Evolutionary conservation across 2,113 vertebrate species (phyloP).

Genomic region (Notothenia coriiceps): DNA sequence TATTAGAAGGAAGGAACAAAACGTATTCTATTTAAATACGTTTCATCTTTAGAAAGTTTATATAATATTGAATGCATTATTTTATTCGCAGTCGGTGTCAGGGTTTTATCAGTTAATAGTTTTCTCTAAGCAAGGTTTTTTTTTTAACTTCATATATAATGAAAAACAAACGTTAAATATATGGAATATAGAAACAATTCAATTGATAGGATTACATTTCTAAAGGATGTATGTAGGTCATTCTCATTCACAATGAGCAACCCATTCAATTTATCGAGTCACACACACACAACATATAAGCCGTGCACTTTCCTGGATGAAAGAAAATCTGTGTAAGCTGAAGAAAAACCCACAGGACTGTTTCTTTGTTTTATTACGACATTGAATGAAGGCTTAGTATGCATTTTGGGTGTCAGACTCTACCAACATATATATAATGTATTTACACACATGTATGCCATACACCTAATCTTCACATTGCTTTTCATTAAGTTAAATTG

Average conservation of each 20-base stretch:
- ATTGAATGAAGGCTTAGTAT: conserved; percentile 19
- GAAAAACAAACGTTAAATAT: no score
- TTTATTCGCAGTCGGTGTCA: no score
- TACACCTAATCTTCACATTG: conserved; percentile 22
- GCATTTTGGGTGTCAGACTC: conserved; percentile 11
- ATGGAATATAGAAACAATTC: no score
- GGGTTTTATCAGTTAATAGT: no score
- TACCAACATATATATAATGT: background rate
- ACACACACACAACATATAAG: background rate
- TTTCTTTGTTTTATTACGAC: conserved; percentile 60
- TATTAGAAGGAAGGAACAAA: no score
- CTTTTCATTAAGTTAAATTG: conserved; percentile 5
- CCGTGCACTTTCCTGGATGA: background rate
- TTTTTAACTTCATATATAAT: no score
- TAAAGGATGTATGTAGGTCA: background rate
- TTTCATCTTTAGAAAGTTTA: no score
- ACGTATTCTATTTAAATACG: no score
- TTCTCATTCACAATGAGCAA: background rate
- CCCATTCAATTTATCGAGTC: background rate
- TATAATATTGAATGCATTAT: no score
- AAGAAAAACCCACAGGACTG: background rate
- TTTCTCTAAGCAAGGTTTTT: no score
- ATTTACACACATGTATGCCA: background rate
- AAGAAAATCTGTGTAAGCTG: background rate
- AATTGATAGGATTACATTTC: no score